phyloP scores from a whole-genome alignment of 2,113 vertebrate genomes.

The Sebastes fasciatus region DNA sequence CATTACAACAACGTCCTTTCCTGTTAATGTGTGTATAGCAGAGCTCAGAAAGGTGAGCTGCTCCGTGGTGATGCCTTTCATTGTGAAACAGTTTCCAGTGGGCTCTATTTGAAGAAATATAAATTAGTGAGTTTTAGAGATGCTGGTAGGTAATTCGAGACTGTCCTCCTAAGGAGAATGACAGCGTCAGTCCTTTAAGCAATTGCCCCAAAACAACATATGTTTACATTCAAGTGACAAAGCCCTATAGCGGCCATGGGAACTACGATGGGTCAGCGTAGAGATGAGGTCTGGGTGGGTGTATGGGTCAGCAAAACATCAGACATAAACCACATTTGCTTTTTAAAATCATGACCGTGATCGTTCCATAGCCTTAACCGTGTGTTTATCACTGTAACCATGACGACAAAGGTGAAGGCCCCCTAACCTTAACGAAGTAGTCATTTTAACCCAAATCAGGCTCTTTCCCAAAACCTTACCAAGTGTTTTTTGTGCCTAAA shows the following conservation, averaged over 20 bases:
- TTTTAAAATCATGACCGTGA: neutral
- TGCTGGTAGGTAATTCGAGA: neutral
- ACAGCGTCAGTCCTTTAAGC: neutral
- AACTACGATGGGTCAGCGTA: neutral
- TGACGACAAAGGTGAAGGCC: neutral
- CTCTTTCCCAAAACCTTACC: neutral
- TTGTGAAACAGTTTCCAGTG: neutral
- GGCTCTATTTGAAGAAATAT: neutral
- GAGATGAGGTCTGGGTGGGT: neutral
- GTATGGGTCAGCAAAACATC: neutral
- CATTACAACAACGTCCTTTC: constrained; percentile 4
- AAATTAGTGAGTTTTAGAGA: neutral
- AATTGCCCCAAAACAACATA: neutral
- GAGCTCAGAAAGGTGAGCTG: constrained; percentile 7
- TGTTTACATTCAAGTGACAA: neutral
- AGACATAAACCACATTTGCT: neutral
- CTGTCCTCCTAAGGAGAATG: neutral
- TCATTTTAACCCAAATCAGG: neutral
- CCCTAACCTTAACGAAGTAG: neutral
- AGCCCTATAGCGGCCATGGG: neutral
- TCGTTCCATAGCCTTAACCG: neutral
- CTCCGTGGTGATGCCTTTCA: constrained; percentile 14
- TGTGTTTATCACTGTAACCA: neutral
- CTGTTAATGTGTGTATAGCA: neutral
- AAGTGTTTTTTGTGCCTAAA: neutral